A percentile compares a stretch with the other conserved stretches of the same genome.
Conservation (phyloP, 2,113 vertebrate species). For the Onychostruthus taczanowskii region DNA sequence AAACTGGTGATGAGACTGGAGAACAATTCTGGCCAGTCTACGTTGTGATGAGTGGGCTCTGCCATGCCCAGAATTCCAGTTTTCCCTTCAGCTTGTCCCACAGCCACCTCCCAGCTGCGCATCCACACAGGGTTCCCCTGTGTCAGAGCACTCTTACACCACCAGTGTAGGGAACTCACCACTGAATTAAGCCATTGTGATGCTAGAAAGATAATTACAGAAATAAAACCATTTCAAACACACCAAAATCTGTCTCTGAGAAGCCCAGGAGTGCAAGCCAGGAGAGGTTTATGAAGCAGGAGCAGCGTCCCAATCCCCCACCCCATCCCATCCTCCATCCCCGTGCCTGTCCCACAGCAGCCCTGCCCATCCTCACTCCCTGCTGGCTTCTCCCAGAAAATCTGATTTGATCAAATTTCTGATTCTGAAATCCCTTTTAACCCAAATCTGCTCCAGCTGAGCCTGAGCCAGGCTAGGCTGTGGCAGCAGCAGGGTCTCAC, state of each 20-base stretch:
- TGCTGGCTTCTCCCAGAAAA: neutral
- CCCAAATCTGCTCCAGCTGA: neutral
- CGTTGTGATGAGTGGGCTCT: neutral
- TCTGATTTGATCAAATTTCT: neutral
- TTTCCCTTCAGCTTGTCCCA: neutral
- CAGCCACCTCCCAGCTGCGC: neutral
- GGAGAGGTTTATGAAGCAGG: neutral
- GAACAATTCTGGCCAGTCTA: neutral
- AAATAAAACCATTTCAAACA: neutral
- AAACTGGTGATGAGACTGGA: neutral
- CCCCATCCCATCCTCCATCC: neutral
- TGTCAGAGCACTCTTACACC: neutral
- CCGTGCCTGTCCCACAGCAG: neutral
- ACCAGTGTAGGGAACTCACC: neutral
- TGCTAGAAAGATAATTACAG: neutral
- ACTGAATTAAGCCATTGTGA: neutral
- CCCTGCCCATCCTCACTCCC: rapidly evolving
- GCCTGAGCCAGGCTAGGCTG: neutral
- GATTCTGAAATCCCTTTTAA: neutral
- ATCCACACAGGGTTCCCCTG: too few relatives aligned
- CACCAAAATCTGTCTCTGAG: neutral
- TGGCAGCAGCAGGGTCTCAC: neutral
- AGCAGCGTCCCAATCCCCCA: neutral
- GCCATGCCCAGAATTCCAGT: neutral
- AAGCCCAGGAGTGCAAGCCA: neutral